Evolutionary conservation across 2,888 invertebrate species (phyloP).

Genomic region (Pristionchus arcanus): DNA sequence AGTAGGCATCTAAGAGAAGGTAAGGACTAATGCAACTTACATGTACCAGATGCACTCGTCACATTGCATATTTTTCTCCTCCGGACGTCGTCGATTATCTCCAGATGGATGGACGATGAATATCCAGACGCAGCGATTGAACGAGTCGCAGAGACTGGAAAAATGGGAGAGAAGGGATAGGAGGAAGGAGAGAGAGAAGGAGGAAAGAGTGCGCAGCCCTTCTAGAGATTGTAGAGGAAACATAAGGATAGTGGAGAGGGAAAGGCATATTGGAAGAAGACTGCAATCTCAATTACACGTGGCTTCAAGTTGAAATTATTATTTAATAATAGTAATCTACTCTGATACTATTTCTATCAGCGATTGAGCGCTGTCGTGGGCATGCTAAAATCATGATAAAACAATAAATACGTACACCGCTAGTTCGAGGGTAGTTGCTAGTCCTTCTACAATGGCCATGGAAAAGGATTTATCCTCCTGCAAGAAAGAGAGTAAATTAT

Average conservation of each 20-base stretch:
- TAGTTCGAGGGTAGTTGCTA: not conserved
- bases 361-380: not conserved
- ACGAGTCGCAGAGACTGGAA: not conserved
- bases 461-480: not conserved
- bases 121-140: not conserved
- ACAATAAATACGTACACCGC: not conserved
- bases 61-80: slow-evolving; percentile 2
- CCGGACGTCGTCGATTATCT: slow-evolving; percentile 37
- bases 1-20: too few relatives aligned
- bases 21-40: not conserved
- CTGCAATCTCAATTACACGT: not conserved
- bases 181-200: not conserved
- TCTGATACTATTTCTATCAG: not conserved
- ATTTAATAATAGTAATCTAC: not conserved
- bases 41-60: slow-evolving; percentile 32
- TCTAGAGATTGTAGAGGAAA: slow-evolving; percentile 13
- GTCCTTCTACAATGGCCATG: not conserved
- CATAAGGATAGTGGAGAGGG: not conserved
- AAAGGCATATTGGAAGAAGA: not conserved
- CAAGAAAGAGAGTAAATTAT: not conserved
- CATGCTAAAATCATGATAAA: not conserved
- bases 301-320: not conserved
- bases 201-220: slow-evolving; percentile 27
- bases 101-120: not conserved
- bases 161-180: not conserved